A percentile compares a stretch with the other conserved stretches of the same genome.
Conservation (phyloP, 2,113 vertebrate genomes). For the Aleadryas rufinucha region DNA sequence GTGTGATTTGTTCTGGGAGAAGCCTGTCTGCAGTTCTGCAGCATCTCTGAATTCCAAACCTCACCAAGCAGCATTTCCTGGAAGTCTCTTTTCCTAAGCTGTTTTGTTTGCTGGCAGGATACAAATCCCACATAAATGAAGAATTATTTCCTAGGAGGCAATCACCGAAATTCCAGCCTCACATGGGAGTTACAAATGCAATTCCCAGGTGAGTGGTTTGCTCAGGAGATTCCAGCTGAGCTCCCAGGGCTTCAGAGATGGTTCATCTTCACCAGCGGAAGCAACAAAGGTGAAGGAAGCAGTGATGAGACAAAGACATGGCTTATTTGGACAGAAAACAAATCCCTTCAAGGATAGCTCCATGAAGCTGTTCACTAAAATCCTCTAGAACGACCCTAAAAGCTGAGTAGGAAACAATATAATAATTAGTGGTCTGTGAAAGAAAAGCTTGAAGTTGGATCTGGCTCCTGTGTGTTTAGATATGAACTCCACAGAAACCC, state of each 20-base stretch:
- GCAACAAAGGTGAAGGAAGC: neutral
- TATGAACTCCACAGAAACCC: neutral
- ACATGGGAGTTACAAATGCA: rapidly evolving
- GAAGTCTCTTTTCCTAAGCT: neutral
- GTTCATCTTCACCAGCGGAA: neutral
- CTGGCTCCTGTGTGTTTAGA: neutral
- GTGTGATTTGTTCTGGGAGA: neutral
- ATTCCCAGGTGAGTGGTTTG: neutral
- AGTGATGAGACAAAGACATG: neutral
- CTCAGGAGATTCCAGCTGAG: neutral
- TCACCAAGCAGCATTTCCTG: neutral
- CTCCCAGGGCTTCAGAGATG: neutral
- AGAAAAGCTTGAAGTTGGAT: neutral
- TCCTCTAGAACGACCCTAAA: neutral
- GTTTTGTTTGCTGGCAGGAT: neutral
- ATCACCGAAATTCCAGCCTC: neutral
- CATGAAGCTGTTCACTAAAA: neutral
- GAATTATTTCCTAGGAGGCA: neutral
- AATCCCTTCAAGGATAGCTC: neutral
- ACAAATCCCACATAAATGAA: neutral
- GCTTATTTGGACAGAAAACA: neutral
- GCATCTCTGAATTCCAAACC: neutral
- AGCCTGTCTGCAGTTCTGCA: neutral
- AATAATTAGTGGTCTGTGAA: neutral
- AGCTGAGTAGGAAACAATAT: neutral